A percentile compares a stretch with the other conserved stretches of the same genome.
phyloP scores from a whole-genome alignment of 2,888 invertebrate species.

The Lymantria dispar region DNA sequence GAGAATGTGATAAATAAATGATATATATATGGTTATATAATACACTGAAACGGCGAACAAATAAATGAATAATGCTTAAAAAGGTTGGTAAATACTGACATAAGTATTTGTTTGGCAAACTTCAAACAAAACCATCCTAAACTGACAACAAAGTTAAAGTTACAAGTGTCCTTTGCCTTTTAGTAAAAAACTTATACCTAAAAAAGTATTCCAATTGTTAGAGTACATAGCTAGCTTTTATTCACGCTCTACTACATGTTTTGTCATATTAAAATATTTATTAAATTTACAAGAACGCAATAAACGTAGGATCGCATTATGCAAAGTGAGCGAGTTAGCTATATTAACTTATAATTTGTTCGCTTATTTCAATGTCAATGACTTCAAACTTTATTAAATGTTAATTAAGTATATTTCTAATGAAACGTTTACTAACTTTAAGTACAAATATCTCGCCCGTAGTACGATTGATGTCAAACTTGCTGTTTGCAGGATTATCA shows the following conservation, averaged over 20 bases:
- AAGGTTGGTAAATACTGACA: slow-evolving; percentile 24
- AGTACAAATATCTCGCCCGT: slow-evolving; percentile 97
- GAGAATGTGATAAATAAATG: background rate
- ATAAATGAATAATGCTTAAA: slow-evolving; percentile 20
- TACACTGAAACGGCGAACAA: background rate
- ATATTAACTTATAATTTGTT: no score
- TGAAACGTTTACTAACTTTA: slow-evolving; percentile 85
- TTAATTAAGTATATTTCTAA: slow-evolving; percentile 2
- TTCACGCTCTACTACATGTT: slow-evolving; percentile 31
- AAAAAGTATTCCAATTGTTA: slow-evolving; percentile 29
- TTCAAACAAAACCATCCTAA: slow-evolving; percentile 29
- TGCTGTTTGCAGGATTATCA: slow-evolving; percentile 96
- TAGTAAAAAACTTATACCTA: slow-evolving; percentile 10
- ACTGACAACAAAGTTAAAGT: slow-evolving; percentile 29
- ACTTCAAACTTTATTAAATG: slow-evolving; percentile 31
- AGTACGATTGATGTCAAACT: slow-evolving; percentile 97
- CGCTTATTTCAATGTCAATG: no score
- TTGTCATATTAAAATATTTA: slow-evolving; percentile 52
- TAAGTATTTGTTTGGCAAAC: slow-evolving; percentile 25
- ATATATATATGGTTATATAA: background rate
- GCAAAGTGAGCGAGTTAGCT: slow-evolving; percentile 19
- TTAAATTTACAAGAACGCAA: slow-evolving; percentile 53
- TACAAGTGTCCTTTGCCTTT: slow-evolving; percentile 18
- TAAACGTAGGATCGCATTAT: slow-evolving; percentile 45
- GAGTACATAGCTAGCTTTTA: slow-evolving; percentile 46